phyloP scores from a whole-genome alignment of 2,888 invertebrate genomes.

The Liopterus haemorrhoidalis region DNA sequence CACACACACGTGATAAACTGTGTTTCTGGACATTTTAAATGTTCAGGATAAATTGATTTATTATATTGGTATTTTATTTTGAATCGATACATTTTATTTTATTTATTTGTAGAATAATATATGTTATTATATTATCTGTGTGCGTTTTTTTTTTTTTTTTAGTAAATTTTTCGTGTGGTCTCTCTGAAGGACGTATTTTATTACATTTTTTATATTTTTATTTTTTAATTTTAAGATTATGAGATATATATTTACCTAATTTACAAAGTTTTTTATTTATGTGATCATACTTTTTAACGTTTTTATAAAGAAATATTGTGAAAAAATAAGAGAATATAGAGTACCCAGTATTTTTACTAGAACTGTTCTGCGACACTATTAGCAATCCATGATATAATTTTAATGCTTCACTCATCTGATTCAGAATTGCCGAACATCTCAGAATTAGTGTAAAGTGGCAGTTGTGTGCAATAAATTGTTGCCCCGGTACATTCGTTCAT shows the following conservation, averaged over 20 bases:
- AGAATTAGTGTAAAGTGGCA: conserved; percentile 2
- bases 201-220: conserved; percentile 19
- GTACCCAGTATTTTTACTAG: conserved; percentile 21
- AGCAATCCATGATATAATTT: conserved; percentile 20
- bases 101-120: conserved; percentile 11
- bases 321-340: conserved; percentile 21
- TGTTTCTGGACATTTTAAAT: conserved; percentile 17
- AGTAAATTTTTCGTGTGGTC: conserved; percentile 9
- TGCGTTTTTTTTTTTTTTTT: conserved; percentile 1
- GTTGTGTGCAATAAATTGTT: conserved; percentile 20
- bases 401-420: no score
- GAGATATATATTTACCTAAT: conserved; percentile 23
- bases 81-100: conserved; percentile 4
- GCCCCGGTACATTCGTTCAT: conserved; percentile 11
- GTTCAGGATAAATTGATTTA: conserved; percentile 12
- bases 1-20: conserved; percentile 10
- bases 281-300: conserved; percentile 23
- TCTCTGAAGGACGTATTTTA: conserved; percentile 10
- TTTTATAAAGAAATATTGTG: conserved; percentile 23
- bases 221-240: conserved; percentile 17
- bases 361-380: conserved; percentile 16
- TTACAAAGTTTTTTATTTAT: conserved; percentile 24
- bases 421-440: no score
- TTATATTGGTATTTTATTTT: no score
- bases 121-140: conserved; percentile 10